A percentile compares a stretch with the other conserved stretches of the same genome.
phyloP scores from a whole-genome alignment of 2,113 vertebrate genomes.

The Pedionomus torquatus region DNA sequence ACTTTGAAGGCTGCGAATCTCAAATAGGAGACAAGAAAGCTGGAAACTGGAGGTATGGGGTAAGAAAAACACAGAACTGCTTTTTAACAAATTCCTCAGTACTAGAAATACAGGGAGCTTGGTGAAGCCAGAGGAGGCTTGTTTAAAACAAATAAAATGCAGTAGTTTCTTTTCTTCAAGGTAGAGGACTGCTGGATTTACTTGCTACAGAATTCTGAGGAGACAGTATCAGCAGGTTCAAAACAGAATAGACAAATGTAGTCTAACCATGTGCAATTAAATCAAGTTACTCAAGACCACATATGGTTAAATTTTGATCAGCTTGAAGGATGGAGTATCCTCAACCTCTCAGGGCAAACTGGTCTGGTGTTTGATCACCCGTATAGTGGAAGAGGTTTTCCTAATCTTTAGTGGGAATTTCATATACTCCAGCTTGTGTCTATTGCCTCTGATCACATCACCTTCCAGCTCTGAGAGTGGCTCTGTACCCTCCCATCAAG shows the following conservation, averaged over 20 bases:
- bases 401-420: neutral
- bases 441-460: neutral
- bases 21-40: neutral
- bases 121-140: neutral
- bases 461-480: neutral
- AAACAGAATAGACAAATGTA: neutral
- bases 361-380: neutral
- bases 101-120: neutral
- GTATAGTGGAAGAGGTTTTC: neutral
- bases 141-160: neutral
- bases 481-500: neutral
- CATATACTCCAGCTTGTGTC: neutral
- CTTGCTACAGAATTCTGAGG: neutral
- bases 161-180: neutral
- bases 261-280: neutral
- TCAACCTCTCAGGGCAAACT: neutral
- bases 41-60: neutral
- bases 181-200: neutral
- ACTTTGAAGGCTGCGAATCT: neutral
- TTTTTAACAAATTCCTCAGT: neutral
- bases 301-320: neutral
- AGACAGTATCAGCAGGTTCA: neutral
- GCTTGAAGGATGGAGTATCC: neutral
- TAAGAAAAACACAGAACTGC: neutral
- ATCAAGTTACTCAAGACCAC: neutral